Percentiles rank a stretch among this genome's conserved stretches.
Conservation (phyloP, 1,140 invertebrate species). For the Dreissena polymorpha region DNA sequence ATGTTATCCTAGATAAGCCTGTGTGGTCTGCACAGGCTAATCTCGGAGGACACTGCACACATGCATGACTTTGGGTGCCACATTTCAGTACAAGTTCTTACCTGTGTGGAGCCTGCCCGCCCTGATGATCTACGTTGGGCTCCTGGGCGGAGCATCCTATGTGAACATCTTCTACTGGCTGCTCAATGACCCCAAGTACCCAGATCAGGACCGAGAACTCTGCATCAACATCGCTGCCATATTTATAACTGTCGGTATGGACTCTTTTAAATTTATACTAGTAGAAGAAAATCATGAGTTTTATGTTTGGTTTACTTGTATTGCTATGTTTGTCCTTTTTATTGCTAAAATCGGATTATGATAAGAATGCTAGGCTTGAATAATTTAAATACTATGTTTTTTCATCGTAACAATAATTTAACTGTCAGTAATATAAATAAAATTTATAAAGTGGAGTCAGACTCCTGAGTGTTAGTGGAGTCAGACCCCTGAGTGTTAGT, state of each 20-base stretch:
- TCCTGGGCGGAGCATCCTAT: constrained; percentile 74
- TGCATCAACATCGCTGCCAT: constrained; percentile 73
- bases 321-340: background rate
- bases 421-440: too few relatives aligned
- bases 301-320: background rate
- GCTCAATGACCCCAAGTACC: constrained; percentile 65
- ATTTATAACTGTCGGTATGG: constrained; percentile 71
- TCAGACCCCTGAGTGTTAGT: too few relatives aligned
- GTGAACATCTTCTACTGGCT: constrained; percentile 75
- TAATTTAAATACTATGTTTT: background rate
- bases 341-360: background rate
- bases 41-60: too few relatives aligned
- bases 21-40: too few relatives aligned
- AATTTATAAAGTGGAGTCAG: too few relatives aligned
- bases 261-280: too few relatives aligned
- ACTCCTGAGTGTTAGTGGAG: too few relatives aligned
- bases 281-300: background rate
- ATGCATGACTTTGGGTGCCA: too few relatives aligned
- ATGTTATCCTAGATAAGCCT: too few relatives aligned
- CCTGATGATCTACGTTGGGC: constrained; percentile 72
- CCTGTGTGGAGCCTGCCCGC: constrained; percentile 67
- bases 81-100: constrained; percentile 73
- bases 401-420: too few relatives aligned
- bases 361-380: background rate
- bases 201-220: constrained; percentile 68